Conservation (phyloP, 2,113 vertebrate species). For the Scytalopus superciliaris region DNA sequence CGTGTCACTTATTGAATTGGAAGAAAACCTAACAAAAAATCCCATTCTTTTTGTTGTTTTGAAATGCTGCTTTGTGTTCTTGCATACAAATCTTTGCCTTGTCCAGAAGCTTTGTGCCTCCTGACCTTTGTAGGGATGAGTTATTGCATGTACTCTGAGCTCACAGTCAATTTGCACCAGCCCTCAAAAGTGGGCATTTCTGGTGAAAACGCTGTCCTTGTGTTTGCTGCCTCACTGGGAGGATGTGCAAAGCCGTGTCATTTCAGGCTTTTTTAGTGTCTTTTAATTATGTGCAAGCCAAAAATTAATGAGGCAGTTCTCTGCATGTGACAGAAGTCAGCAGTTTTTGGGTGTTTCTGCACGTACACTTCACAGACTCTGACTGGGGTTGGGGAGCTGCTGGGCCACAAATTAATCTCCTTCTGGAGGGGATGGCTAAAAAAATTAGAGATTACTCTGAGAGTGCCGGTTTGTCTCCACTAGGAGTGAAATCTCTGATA, state of each 20-base stretch:
- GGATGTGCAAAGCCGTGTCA: not conserved
- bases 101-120: not conserved
- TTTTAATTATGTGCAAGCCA: not conserved
- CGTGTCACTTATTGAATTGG: not conserved
- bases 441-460: constrained; percentile 14
- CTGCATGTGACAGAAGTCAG: constrained; percentile 23
- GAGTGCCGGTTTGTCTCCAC: not conserved
- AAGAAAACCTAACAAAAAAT: not conserved
- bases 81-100: not conserved
- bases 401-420: constrained; percentile 38
- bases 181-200: not conserved
- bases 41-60: not conserved
- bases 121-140: not conserved
- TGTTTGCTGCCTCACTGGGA: not conserved
- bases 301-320: constrained; percentile 33
- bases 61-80: not conserved
- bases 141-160: not conserved
- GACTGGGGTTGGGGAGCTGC: constrained; percentile 29
- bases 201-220: not conserved
- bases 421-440: constrained; percentile 10
- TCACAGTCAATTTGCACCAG: not conserved
- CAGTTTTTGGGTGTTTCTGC: not conserved
- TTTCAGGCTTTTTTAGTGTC: not conserved
- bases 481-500: not conserved
- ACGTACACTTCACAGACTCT: not conserved